These are phyloP conservation scores for Clistopyga incitator DNA, from an alignment of 2,888 invertebrate genomes.

Conservation along the genomic window DNA sequence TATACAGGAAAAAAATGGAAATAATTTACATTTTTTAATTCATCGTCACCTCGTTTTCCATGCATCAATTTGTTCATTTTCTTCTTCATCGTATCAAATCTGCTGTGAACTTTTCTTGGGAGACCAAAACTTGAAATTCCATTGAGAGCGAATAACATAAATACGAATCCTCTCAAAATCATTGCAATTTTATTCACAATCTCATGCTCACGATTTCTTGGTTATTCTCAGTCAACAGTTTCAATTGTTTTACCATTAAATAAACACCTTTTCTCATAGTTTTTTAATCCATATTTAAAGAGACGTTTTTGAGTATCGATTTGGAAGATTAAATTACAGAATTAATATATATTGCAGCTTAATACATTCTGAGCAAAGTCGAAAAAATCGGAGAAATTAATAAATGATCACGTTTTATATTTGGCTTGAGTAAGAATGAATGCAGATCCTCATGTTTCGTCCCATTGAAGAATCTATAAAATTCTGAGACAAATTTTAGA, in stretches of 20 bases:
- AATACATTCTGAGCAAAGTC: too few species aligned
- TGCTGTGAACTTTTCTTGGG: constrained; percentile 52
- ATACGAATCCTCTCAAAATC: constrained; percentile 36
- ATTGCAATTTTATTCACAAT: background rate
- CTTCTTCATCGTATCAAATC: constrained; percentile 58
- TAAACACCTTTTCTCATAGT: background rate
- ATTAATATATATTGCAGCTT: too few species aligned
- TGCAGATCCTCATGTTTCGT: too few species aligned
- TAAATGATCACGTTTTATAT: too few species aligned
- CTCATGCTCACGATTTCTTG: background rate
- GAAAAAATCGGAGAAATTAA: too few species aligned
- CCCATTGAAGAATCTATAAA: too few species aligned
- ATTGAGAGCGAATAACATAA: constrained; percentile 3
- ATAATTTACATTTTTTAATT: background rate
- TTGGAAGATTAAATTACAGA: too few species aligned
- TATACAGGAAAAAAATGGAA: too few species aligned
- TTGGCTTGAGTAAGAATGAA: too few species aligned
- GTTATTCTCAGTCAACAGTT: background rate
- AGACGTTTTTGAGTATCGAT: too few species aligned
- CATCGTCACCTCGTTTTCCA: constrained; percentile 47
- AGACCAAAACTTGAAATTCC: constrained; percentile 38
- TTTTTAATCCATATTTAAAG: background rate
- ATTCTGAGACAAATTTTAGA: too few species aligned
- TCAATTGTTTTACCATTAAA: background rate
- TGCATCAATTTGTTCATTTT: constrained; percentile 60